Conservation (phyloP, 2,113 vertebrate species). For the Hydrolagus affinis region DNA sequence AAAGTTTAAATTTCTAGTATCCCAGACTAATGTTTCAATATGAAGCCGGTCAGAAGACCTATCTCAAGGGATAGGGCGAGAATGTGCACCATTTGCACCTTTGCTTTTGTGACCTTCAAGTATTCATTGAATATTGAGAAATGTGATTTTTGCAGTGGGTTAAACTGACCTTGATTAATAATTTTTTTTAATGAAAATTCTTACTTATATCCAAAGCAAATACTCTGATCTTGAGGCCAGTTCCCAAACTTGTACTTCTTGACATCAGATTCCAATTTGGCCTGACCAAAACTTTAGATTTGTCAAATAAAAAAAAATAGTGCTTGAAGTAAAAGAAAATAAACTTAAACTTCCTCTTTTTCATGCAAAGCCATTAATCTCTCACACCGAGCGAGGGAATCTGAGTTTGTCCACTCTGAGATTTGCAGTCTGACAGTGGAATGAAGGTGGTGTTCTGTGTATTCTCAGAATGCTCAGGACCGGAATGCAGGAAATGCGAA, state of each 20-base stretch:
- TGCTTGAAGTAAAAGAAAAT: slow-evolving; percentile 1
- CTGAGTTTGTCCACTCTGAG: background rate
- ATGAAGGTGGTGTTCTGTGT: background rate
- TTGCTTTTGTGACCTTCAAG: background rate
- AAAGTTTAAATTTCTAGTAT: too few species aligned
- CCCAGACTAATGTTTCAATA: too few species aligned
- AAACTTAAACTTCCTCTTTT: background rate
- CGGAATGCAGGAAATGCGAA: background rate
- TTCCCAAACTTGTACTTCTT: background rate
- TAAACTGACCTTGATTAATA: background rate
- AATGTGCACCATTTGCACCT: too few species aligned
- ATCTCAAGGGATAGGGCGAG: too few species aligned
- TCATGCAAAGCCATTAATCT: background rate
- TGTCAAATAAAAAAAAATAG: background rate
- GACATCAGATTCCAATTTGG: background rate
- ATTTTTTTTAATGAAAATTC: background rate
- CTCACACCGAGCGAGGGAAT: background rate
- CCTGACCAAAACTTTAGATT: slow-evolving; percentile 3
- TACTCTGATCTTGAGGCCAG: background rate
- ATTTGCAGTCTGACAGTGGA: background rate
- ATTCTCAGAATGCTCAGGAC: background rate
- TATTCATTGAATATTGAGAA: background rate
- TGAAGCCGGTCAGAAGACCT: too few species aligned
- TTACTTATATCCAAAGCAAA: background rate
- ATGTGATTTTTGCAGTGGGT: background rate